Percentiles rank a stretch among this genome's conserved stretches.
These are phyloP conservation scores for Popillia japonica DNA, from an alignment of 1,140 invertebrate genomes.

Conservation along the genomic window DNA sequence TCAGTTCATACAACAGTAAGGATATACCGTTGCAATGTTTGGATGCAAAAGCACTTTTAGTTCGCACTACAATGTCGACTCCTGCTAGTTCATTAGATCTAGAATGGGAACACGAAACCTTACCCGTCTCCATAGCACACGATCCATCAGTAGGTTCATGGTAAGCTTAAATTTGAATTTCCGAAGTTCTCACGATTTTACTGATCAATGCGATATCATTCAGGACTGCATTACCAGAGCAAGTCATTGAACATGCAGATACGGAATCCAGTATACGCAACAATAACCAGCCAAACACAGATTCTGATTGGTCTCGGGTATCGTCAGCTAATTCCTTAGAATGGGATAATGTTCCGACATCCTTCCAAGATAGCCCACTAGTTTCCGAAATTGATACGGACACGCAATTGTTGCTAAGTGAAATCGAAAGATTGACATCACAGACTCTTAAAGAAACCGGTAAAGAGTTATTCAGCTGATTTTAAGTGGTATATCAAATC, in stretches of 20 bases:
- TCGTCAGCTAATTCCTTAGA: conserved; percentile 66
- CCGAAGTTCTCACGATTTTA: not conserved
- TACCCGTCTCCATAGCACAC: conserved; percentile 53
- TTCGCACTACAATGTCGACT: conserved; percentile 61
- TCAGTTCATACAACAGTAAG: conserved; percentile 59
- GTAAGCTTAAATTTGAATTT: conserved; percentile 43
- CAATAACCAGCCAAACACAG: conserved; percentile 41
- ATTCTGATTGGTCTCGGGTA: conserved; percentile 64
- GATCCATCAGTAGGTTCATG: conserved; percentile 57
- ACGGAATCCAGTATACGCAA: conserved; percentile 38
- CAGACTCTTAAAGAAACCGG: conserved; percentile 65
- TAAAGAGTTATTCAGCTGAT: conserved; percentile 55
- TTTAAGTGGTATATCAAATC: conserved; percentile 31
- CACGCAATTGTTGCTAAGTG: conserved; percentile 64
- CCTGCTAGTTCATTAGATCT: conserved; percentile 67
- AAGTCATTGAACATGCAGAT: conserved; percentile 31
- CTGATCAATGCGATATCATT: not conserved
- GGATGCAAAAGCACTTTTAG: conserved; percentile 62
- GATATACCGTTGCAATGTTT: conserved; percentile 63
- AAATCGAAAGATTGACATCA: conserved; percentile 65
- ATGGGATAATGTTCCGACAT: conserved; percentile 65
- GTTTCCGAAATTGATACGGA: conserved; percentile 62
- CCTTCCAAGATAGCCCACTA: conserved; percentile 53
- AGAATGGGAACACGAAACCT: conserved; percentile 69
- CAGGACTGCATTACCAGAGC: conserved; percentile 46